Evolutionary conservation across 1,140 invertebrate species (phyloP), one percentile per base, ranked within the genome.

Genomic region (Anthonomus grandis): DNA sequence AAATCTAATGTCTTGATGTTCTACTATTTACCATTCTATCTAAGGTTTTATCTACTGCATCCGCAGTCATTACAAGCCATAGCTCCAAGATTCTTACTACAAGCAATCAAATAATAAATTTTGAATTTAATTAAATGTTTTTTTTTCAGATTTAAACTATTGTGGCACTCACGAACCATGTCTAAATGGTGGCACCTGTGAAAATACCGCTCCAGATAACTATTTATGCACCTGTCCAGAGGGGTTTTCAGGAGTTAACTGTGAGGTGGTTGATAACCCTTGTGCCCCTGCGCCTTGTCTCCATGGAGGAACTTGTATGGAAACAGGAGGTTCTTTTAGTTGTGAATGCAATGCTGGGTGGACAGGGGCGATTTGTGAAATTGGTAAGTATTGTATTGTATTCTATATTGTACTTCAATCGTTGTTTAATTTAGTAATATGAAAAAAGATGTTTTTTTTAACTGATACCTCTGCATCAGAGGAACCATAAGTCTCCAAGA

Each of bases 121-220:
- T n/a, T n/a, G n/a, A n/a, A n/a, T n/a, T 37, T 36, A 36, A 15
- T 17, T 49, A 2, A n/a, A 41, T 18, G 12, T 8, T 70, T 51
- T 75, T 72, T 69, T 76, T 74, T 49, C 75, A 86, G 95, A 98
- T 81, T 82, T 98, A 63, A 97, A 98, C 78, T 97, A 94, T 77
- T 98, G 95, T 75, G 95, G 95, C 37, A 96, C 95, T 45, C 91
- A 97, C 76, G 90, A 93, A 72, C 94, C 94, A 1, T 98, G 95
- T 76, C 84, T 86, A 65, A 95, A 98, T 77, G 93, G 93, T 46
- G 95, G 93, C 34, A 94, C 93, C 21, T 98, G 95, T 77, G 89
- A 90, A 74, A 97, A 97, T 76, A 95, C 92, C 1, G 91, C 87
- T 19, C 90, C 92, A 6, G 93, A 95, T 72, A 86, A 89, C 62